Evolutionary conservation across 2,888 invertebrate genomes (phyloP), one percentile per base, ranked within the genome.

Genomic region (Metellina segmentata): DNA sequence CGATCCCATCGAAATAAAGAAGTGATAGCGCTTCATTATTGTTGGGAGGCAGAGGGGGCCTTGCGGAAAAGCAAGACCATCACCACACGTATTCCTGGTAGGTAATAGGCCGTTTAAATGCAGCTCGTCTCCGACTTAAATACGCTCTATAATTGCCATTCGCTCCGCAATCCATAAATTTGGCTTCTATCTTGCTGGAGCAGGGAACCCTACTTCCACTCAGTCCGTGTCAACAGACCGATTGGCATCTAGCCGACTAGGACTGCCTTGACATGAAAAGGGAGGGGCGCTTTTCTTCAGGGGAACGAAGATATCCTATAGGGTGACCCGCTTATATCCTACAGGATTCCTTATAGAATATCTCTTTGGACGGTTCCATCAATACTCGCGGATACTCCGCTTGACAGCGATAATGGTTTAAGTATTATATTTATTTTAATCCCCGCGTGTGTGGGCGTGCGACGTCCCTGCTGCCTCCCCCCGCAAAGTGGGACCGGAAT

Each of bases 21-120:
- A 79, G 71, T 79, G 77, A 77, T 81, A 78, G 34, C 85, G 85
- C 78, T 86, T 86, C 85, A 75, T 83, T 83, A 83, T 74, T 74
- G 71, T 70, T n/a, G 13, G 69, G 34, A 79, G n/a, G 81, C 16
- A 81, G 75, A 51, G 82, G 69, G 19, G 70, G 77, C 52, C 48
- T 20, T 20, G 34, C 48, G 34, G 53, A 79, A 61, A 78, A 78
- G 86, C 70, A 78, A 69, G 86, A 69, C 77, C 71, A 53, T 53
- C 69, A n/a, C 81, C 75, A 70, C 82, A 75, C 82, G 79, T 85
- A 81, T 89, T 77, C 81, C 13, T 52, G n/a, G 75, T 61, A 75
- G 82, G 91, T 92, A 92, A 92, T 92, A 77, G 89, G 89, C 86
- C 92, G 92, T 92, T 92, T 92, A 86, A 86, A 92, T 92, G 89